Conservation (phyloP, 2,888 invertebrate species). For the Peribatodes rhomboidaria region DNA sequence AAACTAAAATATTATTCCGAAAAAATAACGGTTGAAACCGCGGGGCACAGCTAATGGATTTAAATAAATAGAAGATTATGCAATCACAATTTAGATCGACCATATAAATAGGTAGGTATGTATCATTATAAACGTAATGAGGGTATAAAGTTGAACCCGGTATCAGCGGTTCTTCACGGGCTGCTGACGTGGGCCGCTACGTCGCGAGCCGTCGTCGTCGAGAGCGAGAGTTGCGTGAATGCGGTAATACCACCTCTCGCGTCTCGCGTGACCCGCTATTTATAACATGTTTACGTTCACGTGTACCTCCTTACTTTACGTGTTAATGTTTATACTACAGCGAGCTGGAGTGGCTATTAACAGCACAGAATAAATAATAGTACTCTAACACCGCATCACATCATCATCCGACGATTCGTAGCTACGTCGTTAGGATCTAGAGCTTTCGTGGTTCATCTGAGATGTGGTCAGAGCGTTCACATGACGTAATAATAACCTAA, state of each 20-base stretch:
- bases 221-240: constrained; percentile 39
- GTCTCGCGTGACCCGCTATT: constrained; percentile 47
- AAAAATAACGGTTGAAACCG: no score
- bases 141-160: neutral
- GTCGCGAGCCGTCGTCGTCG: constrained; percentile 22
- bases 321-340: constrained; percentile 30
- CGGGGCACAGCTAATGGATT: no score
- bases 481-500: constrained; percentile 27
- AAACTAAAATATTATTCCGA: no score
- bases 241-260: constrained; percentile 43
- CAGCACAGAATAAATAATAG: neutral
- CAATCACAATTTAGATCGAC: no score
- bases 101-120: neutral
- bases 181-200: constrained; percentile 14
- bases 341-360: constrained; percentile 16
- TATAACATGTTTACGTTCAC: constrained; percentile 52
- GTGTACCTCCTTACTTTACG: constrained; percentile 33
- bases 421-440: neutral
- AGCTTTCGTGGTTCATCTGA: neutral
- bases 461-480: constrained; percentile 13
- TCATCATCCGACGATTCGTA: constrained; percentile 1
- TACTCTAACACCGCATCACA: neutral
- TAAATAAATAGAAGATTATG: no score
- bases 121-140: neutral
- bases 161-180: neutral